These are phyloP conservation scores for Ciconia boyciana DNA, from an alignment of 2,113 vertebrate species.

Conservation along the genomic window DNA sequence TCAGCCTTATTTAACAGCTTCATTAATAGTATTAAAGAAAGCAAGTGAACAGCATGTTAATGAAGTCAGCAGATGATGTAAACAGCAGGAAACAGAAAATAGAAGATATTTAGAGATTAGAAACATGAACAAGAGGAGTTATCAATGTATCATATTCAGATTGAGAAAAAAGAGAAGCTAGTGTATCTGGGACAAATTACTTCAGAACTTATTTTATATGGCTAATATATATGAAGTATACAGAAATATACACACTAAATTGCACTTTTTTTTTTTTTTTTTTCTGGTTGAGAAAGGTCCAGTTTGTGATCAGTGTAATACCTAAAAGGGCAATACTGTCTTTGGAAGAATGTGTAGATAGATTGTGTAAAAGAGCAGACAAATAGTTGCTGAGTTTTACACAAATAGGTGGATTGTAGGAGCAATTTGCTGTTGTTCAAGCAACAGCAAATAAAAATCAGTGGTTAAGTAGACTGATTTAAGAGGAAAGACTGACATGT, in stretches of 20 bases:
- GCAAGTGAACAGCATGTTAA: constrained; percentile 56
- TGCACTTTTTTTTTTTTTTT: neutral
- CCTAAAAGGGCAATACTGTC: neutral
- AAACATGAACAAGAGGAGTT: constrained; percentile 17
- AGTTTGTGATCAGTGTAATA: neutral
- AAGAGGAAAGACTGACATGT: neutral
- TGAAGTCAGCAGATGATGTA: constrained; percentile 58
- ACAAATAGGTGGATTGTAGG: neutral
- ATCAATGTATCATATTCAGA: constrained; percentile 1
- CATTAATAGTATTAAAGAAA: constrained; percentile 49
- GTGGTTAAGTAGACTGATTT: neutral
- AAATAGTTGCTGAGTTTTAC: neutral
- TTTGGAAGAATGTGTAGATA: neutral
- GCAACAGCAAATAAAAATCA: neutral
- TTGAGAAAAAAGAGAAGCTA: neutral
- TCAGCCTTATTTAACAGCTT: constrained; percentile 55
- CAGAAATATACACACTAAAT: neutral
- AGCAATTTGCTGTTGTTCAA: neutral
- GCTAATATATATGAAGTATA: neutral
- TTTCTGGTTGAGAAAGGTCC: neutral
- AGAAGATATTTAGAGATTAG: constrained; percentile 18
- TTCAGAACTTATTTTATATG: neutral
- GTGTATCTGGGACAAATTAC: neutral
- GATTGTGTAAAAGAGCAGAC: neutral
- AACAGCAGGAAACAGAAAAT: constrained; percentile 54